Evolutionary conservation across 2,888 invertebrate genomes (phyloP), one percentile per base, ranked within the genome.

Genomic region (Trichacis sp.): DNA sequence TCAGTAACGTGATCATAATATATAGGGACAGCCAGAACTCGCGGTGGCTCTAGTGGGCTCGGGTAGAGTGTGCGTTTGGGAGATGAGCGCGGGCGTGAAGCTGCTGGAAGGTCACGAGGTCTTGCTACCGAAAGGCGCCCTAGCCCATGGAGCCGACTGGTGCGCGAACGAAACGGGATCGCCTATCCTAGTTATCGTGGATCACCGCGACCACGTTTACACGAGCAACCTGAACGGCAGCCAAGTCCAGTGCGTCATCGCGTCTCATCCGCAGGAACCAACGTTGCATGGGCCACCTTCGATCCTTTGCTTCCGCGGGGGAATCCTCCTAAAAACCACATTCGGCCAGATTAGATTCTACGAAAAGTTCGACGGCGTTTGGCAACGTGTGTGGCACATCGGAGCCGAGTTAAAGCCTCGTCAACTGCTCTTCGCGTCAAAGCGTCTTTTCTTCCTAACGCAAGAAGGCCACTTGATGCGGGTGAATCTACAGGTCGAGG

Each of bases 311-410:
- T 79, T 76, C 30, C 70, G 64, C 1, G 73, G 59, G 19, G 81
- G 81, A 8, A 75, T 84, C 5, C 38, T 83, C 0, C 54, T 83
- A 1, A 75, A 75, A 12, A 82, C 82, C 0, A 79, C 81, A 0
- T 81, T 77, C 52, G 80, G 81, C 33, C 79, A 83, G 42, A 76
- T 84, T 0, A 75, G 77, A 0, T 84, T 70, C 38, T 83, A 74
- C 57, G 57, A 45, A 24, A 73, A 72, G 24, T 29, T 71, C 0
- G 18, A 51, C 1, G 38, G 70, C 14, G 4, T 0, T 0, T 83
- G 84, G 84, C 56, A 24, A 0, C 74, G 54, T 1, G 50, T 61
- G 12, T 81, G 80, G 80, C 69, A 70, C 45, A 20, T 75, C 0
- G 78, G 79, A 49, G 61, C 72, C 0, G 15, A 20, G 0, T 50